A percentile compares a stretch with the other conserved stretches of the same genome.
phyloP scores from a whole-genome alignment of 2,797 vertebrate species.

The Choloepus didactylus region DNA sequence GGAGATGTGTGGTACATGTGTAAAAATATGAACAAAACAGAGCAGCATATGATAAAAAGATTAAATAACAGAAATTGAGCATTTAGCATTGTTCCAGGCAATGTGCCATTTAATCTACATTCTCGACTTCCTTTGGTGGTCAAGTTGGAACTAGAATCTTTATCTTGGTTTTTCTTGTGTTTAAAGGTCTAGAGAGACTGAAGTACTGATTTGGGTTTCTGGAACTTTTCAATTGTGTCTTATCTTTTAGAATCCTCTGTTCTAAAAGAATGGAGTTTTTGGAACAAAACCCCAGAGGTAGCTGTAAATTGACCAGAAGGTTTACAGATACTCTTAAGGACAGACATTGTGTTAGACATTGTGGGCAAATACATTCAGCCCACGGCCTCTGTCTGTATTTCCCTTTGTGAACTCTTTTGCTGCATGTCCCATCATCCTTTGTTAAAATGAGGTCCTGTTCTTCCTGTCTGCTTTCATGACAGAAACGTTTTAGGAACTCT shows the following conservation, averaged over 20 bases:
- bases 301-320: conserved; percentile 72
- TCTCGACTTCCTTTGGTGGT: not conserved
- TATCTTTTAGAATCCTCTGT: conserved; percentile 51
- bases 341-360: conserved; percentile 54
- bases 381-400: conserved; percentile 42
- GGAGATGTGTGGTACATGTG: not conserved
- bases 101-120: not conserved
- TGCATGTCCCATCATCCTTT: conserved; percentile 74
- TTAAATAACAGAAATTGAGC: not conserved
- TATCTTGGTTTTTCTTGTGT: conserved; percentile 41
- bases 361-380: conserved; percentile 70
- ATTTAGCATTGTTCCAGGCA: not conserved
- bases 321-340: conserved; percentile 57
- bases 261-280: conserved; percentile 43
- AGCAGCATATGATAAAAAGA: not conserved
- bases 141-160: not conserved
- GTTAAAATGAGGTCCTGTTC: conserved; percentile 73
- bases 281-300: conserved; percentile 60
- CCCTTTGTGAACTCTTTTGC: conserved; percentile 78
- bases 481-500: conserved; percentile 81
- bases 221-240: conserved; percentile 59
- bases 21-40: conserved; percentile 9
- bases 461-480: conserved; percentile 72
- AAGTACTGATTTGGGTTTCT: conserved; percentile 4
- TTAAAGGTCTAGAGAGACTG: conserved; percentile 58